These are phyloP conservation scores for Melanerpes formicivorus DNA, from an alignment of 2,113 vertebrate species.

Conservation along the genomic window DNA sequence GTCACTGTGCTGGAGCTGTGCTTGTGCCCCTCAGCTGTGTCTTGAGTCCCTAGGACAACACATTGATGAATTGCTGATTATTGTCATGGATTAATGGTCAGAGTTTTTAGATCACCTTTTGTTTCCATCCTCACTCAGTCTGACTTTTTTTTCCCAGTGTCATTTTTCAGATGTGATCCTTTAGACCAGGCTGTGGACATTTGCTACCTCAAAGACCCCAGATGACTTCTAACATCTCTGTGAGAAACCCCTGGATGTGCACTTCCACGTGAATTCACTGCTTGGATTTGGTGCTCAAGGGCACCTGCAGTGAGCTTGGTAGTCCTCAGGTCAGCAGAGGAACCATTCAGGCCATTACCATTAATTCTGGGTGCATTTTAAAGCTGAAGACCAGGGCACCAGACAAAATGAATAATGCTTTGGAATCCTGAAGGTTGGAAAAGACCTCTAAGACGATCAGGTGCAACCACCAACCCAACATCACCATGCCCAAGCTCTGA, in stretches of 20 bases:
- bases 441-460: too few relatives aligned
- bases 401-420: background rate
- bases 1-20: background rate
- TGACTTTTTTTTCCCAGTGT: background rate
- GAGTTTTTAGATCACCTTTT: background rate
- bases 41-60: rapidly evolving
- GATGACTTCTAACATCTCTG: background rate
- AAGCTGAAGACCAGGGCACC: background rate
- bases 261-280: background rate
- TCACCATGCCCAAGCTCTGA: background rate
- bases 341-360: background rate
- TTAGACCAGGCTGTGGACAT: rapidly evolving
- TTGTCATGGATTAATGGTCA: too few relatives aligned
- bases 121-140: background rate
- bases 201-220: background rate
- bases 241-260: background rate
- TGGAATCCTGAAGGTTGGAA: too few relatives aligned
- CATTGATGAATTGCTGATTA: rapidly evolving
- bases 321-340: background rate
- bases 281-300: background rate
- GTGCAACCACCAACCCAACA: too few relatives aligned
- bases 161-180: rapidly evolving
- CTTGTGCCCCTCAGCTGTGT: rapidly evolving
- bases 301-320: background rate
- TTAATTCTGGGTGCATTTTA: background rate